Percentiles rank a stretch among this genome's conserved stretches.
These are phyloP conservation scores for Oreochromis aureus DNA, from an alignment of 2,113 vertebrate species.

Conservation along the genomic window DNA sequence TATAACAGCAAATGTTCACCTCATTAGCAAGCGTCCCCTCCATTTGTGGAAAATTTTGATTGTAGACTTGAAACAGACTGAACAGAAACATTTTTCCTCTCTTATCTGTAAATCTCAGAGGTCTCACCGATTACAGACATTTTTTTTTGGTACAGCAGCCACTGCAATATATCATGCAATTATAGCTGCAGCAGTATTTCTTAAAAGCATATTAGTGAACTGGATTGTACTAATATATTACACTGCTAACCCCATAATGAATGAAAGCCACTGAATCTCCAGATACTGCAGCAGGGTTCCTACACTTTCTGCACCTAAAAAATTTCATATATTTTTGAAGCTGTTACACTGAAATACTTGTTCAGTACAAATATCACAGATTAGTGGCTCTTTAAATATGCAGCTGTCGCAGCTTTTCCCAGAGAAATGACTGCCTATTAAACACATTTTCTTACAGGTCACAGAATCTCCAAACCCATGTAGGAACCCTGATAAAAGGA, in stretches of 20 bases:
- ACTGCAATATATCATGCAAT: neutral
- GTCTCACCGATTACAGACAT: neutral
- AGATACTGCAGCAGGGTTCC: neutral
- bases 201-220: neutral
- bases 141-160: neutral
- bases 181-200: neutral
- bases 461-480: neutral
- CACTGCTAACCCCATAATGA: constrained; percentile 46
- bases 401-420: neutral
- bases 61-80: neutral
- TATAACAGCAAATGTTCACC: neutral
- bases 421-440: neutral
- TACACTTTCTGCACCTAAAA: neutral
- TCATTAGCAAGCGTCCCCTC: neutral
- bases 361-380: neutral
- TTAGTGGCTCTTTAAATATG: neutral
- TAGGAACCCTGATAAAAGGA: constrained; percentile 29
- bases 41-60: neutral
- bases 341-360: neutral
- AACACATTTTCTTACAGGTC: neutral
- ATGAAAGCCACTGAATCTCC: neutral
- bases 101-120: neutral
- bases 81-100: neutral
- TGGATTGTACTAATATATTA: neutral
- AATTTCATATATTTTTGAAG: neutral